Conservation (phyloP, 2,797 vertebrate genomes). For the Sebastes flavidus region DNA sequence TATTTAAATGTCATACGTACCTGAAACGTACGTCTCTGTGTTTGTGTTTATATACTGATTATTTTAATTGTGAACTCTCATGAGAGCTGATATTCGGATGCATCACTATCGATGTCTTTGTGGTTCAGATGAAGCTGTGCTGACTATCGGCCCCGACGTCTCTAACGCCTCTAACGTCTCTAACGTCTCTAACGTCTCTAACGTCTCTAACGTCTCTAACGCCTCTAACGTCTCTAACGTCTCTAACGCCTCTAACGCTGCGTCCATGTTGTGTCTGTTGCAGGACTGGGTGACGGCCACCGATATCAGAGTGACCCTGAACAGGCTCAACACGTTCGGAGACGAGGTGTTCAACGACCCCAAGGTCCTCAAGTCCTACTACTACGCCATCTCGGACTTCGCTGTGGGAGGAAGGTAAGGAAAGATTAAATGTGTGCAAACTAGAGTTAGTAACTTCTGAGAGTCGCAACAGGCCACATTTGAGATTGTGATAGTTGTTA, state of each 20-base stretch:
- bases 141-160: neutral
- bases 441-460: neutral
- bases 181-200: neutral
- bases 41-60: neutral
- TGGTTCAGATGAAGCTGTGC: neutral
- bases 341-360: constrained; percentile 99
- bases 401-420: constrained; percentile 95
- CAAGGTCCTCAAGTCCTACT: constrained; percentile 98
- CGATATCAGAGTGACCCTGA: constrained; percentile 95
- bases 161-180: too few species aligned
- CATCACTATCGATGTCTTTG: neutral
- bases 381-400: constrained; percentile 98
- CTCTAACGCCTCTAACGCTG: neutral
- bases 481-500: too few species aligned
- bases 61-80: too few species aligned
- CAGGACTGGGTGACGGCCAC: constrained; percentile 99
- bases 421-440: neutral
- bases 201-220: too few species aligned
- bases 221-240: neutral
- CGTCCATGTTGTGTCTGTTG: constrained; percentile 20
- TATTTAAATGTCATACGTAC: too few species aligned
- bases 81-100: neutral
- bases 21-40: neutral
- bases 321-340: constrained; percentile 97
- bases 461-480: neutral